Percentiles rank a stretch among this genome's conserved stretches.
Conservation (phyloP, 2,888 invertebrate genomes). For the Habrosyne pyritoides region DNA sequence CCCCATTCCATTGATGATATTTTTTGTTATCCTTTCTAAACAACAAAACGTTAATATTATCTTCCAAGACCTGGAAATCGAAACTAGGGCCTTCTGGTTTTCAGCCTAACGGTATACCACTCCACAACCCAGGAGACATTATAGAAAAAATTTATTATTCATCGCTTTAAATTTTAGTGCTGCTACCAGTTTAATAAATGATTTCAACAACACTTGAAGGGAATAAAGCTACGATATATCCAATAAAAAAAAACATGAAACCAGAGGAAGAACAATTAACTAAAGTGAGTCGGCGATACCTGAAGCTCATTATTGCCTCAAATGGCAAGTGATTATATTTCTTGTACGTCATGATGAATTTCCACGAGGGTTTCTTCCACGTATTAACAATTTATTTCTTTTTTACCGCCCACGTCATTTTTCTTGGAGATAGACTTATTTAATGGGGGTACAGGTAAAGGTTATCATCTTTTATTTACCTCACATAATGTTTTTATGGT, state of each 20-base stretch:
- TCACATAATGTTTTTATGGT: neutral
- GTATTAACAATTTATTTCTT: conserved; percentile 1
- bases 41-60: too few relatives aligned
- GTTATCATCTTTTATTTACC: neutral
- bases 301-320: conserved; percentile 3
- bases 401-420: neutral
- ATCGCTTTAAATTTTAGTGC: too few relatives aligned
- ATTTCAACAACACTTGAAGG: neutral
- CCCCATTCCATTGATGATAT: too few relatives aligned
- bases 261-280: conserved; percentile 1
- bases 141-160: too few relatives aligned
- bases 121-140: too few relatives aligned
- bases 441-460: neutral
- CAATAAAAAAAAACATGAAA: neutral
- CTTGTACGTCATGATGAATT: conserved; percentile 7
- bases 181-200: neutral
- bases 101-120: too few relatives aligned
- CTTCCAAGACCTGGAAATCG: too few relatives aligned
- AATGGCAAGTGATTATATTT: conserved; percentile 5
- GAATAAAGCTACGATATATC: too few relatives aligned
- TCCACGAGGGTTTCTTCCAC: neutral
- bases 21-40: too few relatives aligned
- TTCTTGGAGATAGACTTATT: neutral
- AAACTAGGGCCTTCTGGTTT: too few relatives aligned
- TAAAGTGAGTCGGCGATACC: neutral